Base-by-base conservation (phyloP, 2,888 invertebrate species). In the Terebella lapidaria region DNA sequence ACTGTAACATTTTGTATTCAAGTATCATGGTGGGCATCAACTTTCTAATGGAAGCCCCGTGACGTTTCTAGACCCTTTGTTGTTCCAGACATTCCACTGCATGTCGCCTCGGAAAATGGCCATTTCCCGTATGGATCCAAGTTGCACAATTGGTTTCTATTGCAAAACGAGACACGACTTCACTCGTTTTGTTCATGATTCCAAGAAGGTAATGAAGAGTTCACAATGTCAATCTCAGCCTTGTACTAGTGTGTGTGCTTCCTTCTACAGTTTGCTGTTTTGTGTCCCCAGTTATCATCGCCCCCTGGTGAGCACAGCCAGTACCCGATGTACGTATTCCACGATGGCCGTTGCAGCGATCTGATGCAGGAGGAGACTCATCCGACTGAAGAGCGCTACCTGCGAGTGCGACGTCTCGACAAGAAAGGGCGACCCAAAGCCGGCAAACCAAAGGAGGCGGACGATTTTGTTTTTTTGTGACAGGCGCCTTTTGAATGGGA, bases 71-170 rank as follows among this genome's bases (percentile, higher is more conserved):
- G n/a, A n/a, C n/a, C n/a, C n/a, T n/a, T n/a, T n/a, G n/a, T 35
- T 35, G n/a, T 35, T 35, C 10, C 58, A 87, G 72, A 87, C 89
- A 58, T 94, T 90, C 83, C 93, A 94, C 77, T 93, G 92, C 77
- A 85, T 88, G 66, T 89, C 90, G 26, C 92, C 93, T 28, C 84
- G 92, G 60, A 93, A 93, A 81, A 86, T 93, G 82, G 86, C 89
- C 64, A 84, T 91, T 22, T 86, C 84, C 60, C 91, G 91, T 83
- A 90, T 94, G 89, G 94, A 94, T 82, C 93, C 93, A 15, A 92
- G 92, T 67, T 93, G 92, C 80, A 91, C 92, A 72, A 87, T 93
- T 63, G 93, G 92, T 20, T 94, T 94, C 80, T 93, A 92, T 81
- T 88, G 91, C 73, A 84, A 60, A 42, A 63, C 62, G 4, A 29